These are phyloP conservation scores for Homarus americanus DNA, from an alignment of 1,140 invertebrate genomes.

Conservation along the genomic window DNA sequence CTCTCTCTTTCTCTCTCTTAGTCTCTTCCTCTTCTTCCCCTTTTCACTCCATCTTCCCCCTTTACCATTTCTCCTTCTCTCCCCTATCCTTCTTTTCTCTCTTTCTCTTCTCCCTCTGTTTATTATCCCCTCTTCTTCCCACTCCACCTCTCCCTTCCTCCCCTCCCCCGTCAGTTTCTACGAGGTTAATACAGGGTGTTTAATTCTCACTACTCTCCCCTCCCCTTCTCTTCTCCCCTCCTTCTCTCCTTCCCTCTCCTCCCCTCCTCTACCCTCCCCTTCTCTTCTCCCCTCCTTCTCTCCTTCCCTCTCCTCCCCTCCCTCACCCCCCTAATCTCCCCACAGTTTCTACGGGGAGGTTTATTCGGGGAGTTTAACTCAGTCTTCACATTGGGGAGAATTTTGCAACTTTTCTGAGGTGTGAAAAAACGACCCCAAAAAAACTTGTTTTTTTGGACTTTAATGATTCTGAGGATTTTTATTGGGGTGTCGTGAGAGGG, in stretches of 20 bases:
- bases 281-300: neutral
- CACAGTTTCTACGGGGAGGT: no score
- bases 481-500: no score
- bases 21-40: neutral
- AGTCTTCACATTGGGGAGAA: no score
- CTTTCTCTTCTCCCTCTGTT: neutral
- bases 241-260: neutral
- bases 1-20: slow-evolving; percentile 20
- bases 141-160: neutral
- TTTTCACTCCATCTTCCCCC: neutral
- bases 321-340: neutral
- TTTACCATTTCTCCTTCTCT: slow-evolving; percentile 15
- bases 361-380: no score
- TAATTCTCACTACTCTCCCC: no score
- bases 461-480: no score
- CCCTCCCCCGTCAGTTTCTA: no score
- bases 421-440: no score
- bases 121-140: no score
- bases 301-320: neutral
- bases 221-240: neutral
- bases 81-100: slow-evolving; percentile 16
- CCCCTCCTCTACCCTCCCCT: slow-evolving; percentile 12
- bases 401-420: no score
- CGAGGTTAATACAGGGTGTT: no score
- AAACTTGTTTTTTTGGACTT: no score